Conservation (phyloP, 2,113 vertebrate genomes). For the Entomyzon cyanotis region DNA sequence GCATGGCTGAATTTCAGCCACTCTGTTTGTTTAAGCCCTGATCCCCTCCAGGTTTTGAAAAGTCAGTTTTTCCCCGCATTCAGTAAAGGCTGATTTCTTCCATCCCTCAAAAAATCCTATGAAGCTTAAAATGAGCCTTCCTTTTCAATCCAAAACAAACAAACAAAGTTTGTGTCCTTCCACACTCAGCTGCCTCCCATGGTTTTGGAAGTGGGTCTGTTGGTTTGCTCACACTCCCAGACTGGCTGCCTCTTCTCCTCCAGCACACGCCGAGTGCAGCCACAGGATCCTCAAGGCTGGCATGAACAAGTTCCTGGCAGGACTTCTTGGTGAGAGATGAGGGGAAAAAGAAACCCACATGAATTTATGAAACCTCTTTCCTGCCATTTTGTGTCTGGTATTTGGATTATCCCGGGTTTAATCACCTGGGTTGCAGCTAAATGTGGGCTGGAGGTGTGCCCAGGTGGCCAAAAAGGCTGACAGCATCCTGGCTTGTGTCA, state of each 20-base stretch:
- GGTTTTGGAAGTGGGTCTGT: neutral
- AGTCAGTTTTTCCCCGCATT: neutral
- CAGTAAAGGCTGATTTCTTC: neutral
- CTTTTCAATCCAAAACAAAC: neutral
- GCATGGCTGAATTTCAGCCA: conserved; percentile 22
- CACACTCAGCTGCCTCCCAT: neutral
- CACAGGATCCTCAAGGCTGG: neutral
- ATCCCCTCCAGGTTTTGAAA: neutral
- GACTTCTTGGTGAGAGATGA: neutral
- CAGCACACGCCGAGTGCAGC: neutral
- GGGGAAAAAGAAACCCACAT: neutral
- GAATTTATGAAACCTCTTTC: neutral
- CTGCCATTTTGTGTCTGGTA: neutral
- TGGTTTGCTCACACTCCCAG: accelerated
- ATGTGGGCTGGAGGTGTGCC: neutral
- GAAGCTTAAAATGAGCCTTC: neutral
- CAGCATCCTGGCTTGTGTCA: neutral
- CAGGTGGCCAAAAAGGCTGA: neutral
- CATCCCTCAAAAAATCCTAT: neutral
- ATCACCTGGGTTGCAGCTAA: neutral
- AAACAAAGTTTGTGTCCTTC: neutral
- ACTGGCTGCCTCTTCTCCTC: neutral
- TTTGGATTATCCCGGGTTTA: neutral
- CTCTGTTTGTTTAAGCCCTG: neutral
- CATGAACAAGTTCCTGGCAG: neutral